A percentile compares a stretch with the other conserved stretches of the same genome.
These are phyloP conservation scores for Arrhopalites spinosus DNA, from an alignment of 2,888 invertebrate species.

Conservation along the genomic window DNA sequence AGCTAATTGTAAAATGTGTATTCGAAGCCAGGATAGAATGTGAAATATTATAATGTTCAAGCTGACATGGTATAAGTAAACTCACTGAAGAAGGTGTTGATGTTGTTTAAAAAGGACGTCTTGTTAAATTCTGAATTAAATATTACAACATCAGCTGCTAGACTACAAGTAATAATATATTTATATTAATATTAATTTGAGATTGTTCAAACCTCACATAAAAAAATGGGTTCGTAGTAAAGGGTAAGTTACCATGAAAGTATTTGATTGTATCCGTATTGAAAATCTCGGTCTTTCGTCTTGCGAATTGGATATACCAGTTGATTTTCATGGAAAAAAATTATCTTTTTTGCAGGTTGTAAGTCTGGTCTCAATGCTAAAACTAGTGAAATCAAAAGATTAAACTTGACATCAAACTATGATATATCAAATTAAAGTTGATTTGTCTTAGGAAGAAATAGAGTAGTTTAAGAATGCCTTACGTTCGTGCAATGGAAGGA, in stretches of 20 bases:
- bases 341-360: constrained; percentile 65
- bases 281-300: constrained; percentile 71
- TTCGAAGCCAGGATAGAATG: too few species aligned
- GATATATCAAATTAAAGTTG: too few species aligned
- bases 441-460: too few species aligned
- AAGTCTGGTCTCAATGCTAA: constrained; percentile 71
- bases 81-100: constrained; percentile 67
- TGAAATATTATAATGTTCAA: too few species aligned
- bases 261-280: constrained; percentile 77
- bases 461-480: too few species aligned
- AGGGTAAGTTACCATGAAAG: constrained; percentile 68
- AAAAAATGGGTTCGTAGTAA: too few species aligned
- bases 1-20: too few species aligned
- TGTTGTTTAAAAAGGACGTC: constrained; percentile 68
- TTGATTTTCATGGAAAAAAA: constrained; percentile 81
- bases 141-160: constrained; percentile 70
- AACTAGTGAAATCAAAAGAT: constrained; percentile 57
- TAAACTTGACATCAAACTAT: too few species aligned
- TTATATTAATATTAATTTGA: too few species aligned
- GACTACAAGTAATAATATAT: constrained; percentile 62
- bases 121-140: constrained; percentile 75
- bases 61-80: too few species aligned
- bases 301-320: constrained; percentile 71
- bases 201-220: too few species aligned
- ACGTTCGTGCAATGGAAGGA: constrained; percentile 70